Evolutionary conservation across 2,888 invertebrate genomes (phyloP).

Genomic region (Tanaodytes sp.): DNA sequence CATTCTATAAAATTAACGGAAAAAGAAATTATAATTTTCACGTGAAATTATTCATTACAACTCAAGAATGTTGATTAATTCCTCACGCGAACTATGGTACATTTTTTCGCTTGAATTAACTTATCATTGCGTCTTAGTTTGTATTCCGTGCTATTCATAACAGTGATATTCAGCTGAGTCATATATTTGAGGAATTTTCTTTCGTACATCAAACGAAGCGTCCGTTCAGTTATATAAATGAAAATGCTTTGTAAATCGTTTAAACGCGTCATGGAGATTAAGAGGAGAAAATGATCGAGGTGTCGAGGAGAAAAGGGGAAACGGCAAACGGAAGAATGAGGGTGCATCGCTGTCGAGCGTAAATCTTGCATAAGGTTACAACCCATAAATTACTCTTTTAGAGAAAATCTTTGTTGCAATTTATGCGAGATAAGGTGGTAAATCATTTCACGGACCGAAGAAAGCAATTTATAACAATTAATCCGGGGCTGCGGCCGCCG

Average conservation of each 20-base stretch:
- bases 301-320: conserved; percentile 37
- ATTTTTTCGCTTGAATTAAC: too few species aligned
- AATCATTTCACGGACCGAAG: conserved; percentile 70
- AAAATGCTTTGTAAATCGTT: conserved; percentile 52
- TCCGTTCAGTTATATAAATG: conserved; percentile 44
- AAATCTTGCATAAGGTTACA: conserved; percentile 60
- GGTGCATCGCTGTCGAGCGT: conserved; percentile 57
- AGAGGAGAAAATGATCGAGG: conserved; percentile 37
- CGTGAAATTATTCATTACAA: too few species aligned
- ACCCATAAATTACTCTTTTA: conserved; percentile 70
- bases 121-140: too few species aligned
- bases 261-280: conserved; percentile 49
- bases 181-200: conserved; percentile 27
- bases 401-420: conserved; percentile 71
- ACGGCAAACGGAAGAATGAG: conserved; percentile 39
- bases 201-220: conserved; percentile 34
- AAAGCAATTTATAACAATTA: conserved; percentile 72
- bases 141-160: conserved; percentile 20
- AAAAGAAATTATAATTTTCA: too few species aligned
- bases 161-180: conserved; percentile 38
- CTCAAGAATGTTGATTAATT: too few species aligned
- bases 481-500: conserved; percentile 48
- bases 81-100: too few species aligned
- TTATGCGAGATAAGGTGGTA: conserved; percentile 67
- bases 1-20: too few species aligned